Base-by-base conservation (phyloP, 2,797 vertebrate genomes). In the Lutra lutra region DNA sequence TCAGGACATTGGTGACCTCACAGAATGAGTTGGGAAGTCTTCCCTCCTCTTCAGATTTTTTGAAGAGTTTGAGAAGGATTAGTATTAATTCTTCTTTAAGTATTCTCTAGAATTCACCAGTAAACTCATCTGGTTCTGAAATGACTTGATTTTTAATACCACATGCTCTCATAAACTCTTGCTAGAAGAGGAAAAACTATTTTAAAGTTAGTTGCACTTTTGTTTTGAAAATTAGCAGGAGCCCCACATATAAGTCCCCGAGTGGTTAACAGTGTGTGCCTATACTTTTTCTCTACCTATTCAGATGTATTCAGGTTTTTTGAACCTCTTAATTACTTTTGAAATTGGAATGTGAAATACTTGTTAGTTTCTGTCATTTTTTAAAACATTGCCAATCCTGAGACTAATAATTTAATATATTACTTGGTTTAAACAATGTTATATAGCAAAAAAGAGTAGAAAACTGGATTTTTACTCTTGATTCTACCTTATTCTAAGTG, bases 271-370 rank as follows among this genome's bases (percentile, higher is more conserved):
- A 84, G 7, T 77, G n/a, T 51, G 43, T 88, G 54, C 56, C 32
- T 72, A 3, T 72, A 72, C 29, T 87, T 72, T 72, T 56, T 56
- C 72, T 5, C 66, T 72, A 68, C 35, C 17, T 72, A 32, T 56
- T 72, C 66, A 86, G 48, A 6, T 35, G 20, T 72, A 70, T 35
- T 70, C 64, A 68, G 18, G 12, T 84, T 66, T 91, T 85, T 75
- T 18, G 18, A 92, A 85, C 10, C n/a, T 92, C 25, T 85, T 92
- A 92, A 77, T 86, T 64, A 54, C 29, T 85, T 92, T 92, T 77
- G 58, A 66, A 64, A 54, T 77, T 77, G 11, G 58, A 77, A 86
- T 92, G 58, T 86, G 46, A 64, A 64, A 77, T 77, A 27, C 43
- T 40, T 54, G 60, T 21, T 91, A 18, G 11, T 84, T 92, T 85